Percentiles rank a stretch among this genome's conserved stretches.
Evolutionary conservation across 1,140 invertebrate species (phyloP).

Genomic region (Musca vetustissima): DNA sequence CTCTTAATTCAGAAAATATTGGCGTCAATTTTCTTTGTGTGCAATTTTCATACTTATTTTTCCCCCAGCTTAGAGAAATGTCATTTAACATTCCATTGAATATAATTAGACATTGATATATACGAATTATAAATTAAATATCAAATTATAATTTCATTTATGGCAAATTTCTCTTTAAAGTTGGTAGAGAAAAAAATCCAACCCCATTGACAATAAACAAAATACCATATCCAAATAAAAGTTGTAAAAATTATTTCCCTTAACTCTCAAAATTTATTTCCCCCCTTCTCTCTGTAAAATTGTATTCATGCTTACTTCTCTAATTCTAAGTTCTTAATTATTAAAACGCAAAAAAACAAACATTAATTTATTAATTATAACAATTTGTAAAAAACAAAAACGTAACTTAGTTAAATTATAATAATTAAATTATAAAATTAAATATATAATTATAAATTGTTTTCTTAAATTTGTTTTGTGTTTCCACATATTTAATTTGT

Average conservation of each 20-base stretch:
- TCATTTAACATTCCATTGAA: constrained; percentile 15
- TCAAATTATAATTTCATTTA: not conserved
- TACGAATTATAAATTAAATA: constrained; percentile 13
- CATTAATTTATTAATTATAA: too few relatives aligned
- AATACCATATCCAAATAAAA: not conserved
- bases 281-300: not conserved
- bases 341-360: too few relatives aligned
- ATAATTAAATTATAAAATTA: not conserved
- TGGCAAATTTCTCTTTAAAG: not conserved
- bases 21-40: too few relatives aligned
- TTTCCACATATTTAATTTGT: not conserved
- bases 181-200: not conserved
- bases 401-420: not conserved
- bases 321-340: too few relatives aligned
- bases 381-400: too few relatives aligned
- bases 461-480: not conserved
- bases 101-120: constrained; percentile 20
- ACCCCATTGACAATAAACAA: not conserved
- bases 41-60: too few relatives aligned
- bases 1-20: too few relatives aligned
- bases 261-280: not conserved
- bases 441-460: not conserved
- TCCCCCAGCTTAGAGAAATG: not conserved
- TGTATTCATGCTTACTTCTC: too few relatives aligned
- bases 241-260: not conserved